Evolutionary conservation across 2,888 invertebrate species (phyloP).

Genomic region (Xylota segnis): DNA sequence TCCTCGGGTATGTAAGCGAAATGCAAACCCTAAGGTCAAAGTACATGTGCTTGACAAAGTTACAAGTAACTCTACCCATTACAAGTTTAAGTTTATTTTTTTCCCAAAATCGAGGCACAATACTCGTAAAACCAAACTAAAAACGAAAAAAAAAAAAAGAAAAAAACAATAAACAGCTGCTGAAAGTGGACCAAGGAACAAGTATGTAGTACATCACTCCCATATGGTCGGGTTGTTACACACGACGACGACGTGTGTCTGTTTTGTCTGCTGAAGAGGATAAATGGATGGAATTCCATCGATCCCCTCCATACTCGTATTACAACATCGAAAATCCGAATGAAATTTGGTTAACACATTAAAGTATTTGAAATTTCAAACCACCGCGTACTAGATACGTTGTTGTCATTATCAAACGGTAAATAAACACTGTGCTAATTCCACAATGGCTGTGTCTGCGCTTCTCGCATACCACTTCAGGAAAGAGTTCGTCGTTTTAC

Average conservation of each 20-base stretch:
- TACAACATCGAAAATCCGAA: slow-evolving; percentile 54
- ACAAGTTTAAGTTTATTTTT: slow-evolving; percentile 1
- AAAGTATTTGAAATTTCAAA: slow-evolving; percentile 44
- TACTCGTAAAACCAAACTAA: background rate
- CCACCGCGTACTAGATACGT: slow-evolving; percentile 42
- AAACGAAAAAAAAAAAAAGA: slow-evolving; percentile 30
- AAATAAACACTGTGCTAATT: slow-evolving; percentile 71
- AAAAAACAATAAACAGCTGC: slow-evolving; percentile 32
- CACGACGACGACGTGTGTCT: background rate
- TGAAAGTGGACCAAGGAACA: slow-evolving; percentile 39
- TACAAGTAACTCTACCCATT: background rate
- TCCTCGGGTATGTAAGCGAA: background rate
- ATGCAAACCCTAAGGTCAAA: slow-evolving; percentile 17
- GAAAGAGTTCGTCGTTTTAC: slow-evolving; percentile 49
- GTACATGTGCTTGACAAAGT: slow-evolving; percentile 4
- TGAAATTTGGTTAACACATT: slow-evolving; percentile 63
- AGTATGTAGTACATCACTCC: background rate
- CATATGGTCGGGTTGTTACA: slow-evolving; percentile 10
- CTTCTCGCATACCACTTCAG: slow-evolving; percentile 44
- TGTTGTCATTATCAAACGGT: slow-evolving; percentile 66
- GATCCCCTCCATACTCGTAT: slow-evolving; percentile 6
- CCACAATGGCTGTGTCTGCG: slow-evolving; percentile 48
- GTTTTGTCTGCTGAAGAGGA: background rate
- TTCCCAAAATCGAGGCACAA: background rate
- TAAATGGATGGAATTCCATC: slow-evolving; percentile 39